Base-by-base conservation (phyloP, 2,113 vertebrate genomes). In the Coreoperca whiteheadi region DNA sequence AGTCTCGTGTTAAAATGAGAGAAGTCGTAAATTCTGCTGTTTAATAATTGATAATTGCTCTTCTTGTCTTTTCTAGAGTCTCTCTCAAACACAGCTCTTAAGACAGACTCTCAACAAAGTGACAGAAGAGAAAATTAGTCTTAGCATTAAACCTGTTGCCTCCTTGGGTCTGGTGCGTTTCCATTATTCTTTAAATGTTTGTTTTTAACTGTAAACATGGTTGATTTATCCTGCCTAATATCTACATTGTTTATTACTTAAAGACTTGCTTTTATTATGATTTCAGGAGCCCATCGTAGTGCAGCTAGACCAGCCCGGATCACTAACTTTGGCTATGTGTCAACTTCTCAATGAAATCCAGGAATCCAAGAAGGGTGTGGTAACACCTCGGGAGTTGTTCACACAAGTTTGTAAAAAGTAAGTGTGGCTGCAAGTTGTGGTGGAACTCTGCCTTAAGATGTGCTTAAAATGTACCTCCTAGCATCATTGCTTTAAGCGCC, bases 381-480 rank as follows among this genome's bases (percentile, higher is more conserved):
- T 99, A 65, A 97, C 96, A 1, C 98, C 98, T 2, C 96, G 93
- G 88, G 97, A 99, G 86, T 95, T 99, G 74, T 99, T 99, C 94
- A 92, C 96, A 88, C 98, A 99, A 96, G 96, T 99, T 95, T 99
- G 98, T 96, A 98, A 97, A 96, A 99, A 99, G 98, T 99, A 87
- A 97, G 97, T 94, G 3, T 0, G 0, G 1, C 65, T 37, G 18
- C 34, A 25, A 21, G 75, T 71, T 60, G 6, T 61, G 43, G 53
- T 46, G 8, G n/a, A 51, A 39, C 41, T 63, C 7, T n/a, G 11
- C 7, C 7, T 37, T 50, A 12, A 39, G 6, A 32, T 56, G 5
- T 43, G 10, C 81, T 78, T 25, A 14, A 59, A 56, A 77, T 48
- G 5, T 34, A 8, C 4, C 6, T 59, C 21, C 32, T 30, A 16